Percentiles rank a stretch among this genome's conserved stretches.
Evolutionary conservation across 1,140 invertebrate species (phyloP).

Genomic region (Penaeus indicus): DNA sequence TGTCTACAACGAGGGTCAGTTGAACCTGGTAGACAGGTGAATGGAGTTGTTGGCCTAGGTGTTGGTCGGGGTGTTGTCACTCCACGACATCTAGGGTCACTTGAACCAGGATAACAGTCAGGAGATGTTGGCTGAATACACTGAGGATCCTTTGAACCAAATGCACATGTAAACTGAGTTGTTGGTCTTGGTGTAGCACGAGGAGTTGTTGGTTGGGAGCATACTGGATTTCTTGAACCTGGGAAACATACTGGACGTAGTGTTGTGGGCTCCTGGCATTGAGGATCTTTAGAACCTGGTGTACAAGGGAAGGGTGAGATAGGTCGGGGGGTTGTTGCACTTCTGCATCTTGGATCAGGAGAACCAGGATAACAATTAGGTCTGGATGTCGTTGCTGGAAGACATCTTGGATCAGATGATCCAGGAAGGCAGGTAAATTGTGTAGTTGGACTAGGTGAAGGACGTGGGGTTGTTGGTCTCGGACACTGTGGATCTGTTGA

Average conservation of each 20-base stretch:
- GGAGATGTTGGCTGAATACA: conserved; percentile 18
- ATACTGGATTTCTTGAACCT: conserved; percentile 70
- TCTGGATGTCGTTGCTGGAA: conserved; percentile 67
- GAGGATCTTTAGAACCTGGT: conserved; percentile 13
- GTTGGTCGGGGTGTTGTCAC: conserved; percentile 47
- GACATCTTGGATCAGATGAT: conserved; percentile 25
- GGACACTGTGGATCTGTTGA: conserved; percentile 15
- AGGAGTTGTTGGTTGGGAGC: conserved; percentile 66
- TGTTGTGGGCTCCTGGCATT: not conserved
- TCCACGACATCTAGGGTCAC: conserved; percentile 68
- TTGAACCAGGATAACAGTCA: conserved; percentile 69
- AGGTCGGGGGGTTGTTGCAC: conserved; percentile 45
- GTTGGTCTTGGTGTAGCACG: not conserved
- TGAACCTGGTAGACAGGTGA: conserved; percentile 41
- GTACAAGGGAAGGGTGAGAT: not conserved
- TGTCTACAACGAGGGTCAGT: conserved; percentile 76
- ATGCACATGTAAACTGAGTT: not conserved
- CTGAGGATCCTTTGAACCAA: conserved; percentile 57
- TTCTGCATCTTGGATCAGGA: conserved; percentile 68
- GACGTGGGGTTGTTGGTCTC: not conserved
- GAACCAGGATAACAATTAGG: conserved; percentile 69
- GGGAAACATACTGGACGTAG: not conserved
- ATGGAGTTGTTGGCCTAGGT: conserved; percentile 30
- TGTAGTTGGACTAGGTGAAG: not conserved
- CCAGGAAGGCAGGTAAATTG: not conserved